phyloP scores from a whole-genome alignment of 2,888 invertebrate species.

The Spatulosminthurus flaviceps region DNA sequence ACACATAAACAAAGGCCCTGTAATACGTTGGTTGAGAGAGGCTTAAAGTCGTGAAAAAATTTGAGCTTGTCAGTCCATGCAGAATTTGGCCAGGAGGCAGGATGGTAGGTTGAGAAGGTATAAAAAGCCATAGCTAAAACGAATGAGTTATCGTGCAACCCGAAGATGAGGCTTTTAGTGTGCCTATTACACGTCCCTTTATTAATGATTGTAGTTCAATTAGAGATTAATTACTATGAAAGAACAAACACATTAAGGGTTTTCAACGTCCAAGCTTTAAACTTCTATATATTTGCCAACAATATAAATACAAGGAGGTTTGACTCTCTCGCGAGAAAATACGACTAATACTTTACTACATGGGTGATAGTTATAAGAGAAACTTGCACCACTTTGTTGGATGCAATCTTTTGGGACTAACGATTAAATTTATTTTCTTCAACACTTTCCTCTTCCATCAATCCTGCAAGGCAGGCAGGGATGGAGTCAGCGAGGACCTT shows the following conservation, averaged over 20 bases:
- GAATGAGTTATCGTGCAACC: neutral
- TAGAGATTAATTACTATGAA: slow-evolving; percentile 43
- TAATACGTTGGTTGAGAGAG: neutral
- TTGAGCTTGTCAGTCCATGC: slow-evolving; percentile 10
- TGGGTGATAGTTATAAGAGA: slow-evolving; percentile 29
- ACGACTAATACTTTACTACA: too few species aligned
- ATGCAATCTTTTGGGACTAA: slow-evolving; percentile 1
- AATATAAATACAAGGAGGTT: neutral
- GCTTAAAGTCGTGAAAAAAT: slow-evolving; percentile 23
- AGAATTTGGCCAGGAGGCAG: slow-evolving; percentile 23
- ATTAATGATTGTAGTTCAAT: slow-evolving; percentile 42
- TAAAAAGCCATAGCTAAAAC: neutral
- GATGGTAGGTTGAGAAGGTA: too few species aligned
- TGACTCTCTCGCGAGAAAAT: neutral
- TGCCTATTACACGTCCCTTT: slow-evolving; percentile 2
- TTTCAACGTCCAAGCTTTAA: neutral
- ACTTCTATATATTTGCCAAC: neutral
- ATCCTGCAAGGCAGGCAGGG: neutral
- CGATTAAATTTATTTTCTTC: slow-evolving; percentile 29
- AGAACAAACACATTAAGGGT: slow-evolving; percentile 34
- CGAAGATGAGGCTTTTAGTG: slow-evolving; percentile 12
- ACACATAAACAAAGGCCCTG: neutral
- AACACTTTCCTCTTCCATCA: slow-evolving; percentile 31
- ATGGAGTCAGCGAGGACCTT: neutral
- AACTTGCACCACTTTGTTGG: slow-evolving; percentile 30